Evolutionary conservation across 2,113 vertebrate species (phyloP), one percentile per base, ranked within the genome.

Genomic region (Panthera leo): DNA sequence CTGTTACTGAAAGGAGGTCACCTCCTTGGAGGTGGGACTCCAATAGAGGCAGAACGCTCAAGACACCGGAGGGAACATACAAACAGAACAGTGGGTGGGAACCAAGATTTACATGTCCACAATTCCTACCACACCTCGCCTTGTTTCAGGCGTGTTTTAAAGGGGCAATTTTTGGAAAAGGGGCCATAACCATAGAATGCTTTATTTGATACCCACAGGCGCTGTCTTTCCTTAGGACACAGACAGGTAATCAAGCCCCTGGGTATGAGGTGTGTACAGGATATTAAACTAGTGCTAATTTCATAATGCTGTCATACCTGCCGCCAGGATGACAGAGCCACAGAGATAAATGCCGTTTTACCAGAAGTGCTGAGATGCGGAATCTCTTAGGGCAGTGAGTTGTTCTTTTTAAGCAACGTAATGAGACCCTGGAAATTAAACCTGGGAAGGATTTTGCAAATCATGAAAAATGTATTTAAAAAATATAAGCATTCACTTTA

Each of bases 401-500:
- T 84, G 9, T 85, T 93, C 76, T 85, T 93, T 71, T 42, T 65
- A 85, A 93, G 45, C 70, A 87, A 87, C 14, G 3, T 25, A 34
- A 75, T 80, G 42, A 90, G 45, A 83, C 12, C 15, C 63, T 70
- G 27, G 42, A 85, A 93, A 91, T 92, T 89, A 84, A 87, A 84
- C 23, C 94, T 58, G 63, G 48, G 9, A n/a, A 82, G 29, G 45
- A 61, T 48, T 80, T 94, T 89, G 92, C n/a, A 87, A 36, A 68
- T 91, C 48, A 61, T 58, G 18, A 96, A 78, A 89, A 45, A 42
- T 45, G 85, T n/a, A n/a, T 65, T 92, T 10, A 88, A 91, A 96
- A 87, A 71, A 11, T n/a, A n/a, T 48, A 58, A 89, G 19, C 48
- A 39, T 82, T 89, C 58, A 39, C 21, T 80, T 86, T 21, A 70